Conservation (phyloP, 1,140 invertebrate species). For the Bombus consobrinus region DNA sequence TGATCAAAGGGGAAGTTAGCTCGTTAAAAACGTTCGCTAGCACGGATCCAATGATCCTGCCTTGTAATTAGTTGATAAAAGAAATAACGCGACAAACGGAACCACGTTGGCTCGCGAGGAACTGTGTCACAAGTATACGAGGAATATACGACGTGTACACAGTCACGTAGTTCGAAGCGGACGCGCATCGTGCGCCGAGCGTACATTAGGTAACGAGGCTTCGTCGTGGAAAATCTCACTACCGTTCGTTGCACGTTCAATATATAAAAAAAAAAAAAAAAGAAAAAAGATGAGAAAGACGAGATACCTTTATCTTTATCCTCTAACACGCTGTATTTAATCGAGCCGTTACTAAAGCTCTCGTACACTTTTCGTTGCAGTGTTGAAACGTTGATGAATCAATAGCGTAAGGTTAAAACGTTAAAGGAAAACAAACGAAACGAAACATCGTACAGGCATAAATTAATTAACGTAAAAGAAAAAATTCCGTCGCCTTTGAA, state of each 20-base stretch:
- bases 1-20: not conserved
- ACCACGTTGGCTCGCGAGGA: not conserved
- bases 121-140: not conserved
- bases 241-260: not conserved
- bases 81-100: not conserved
- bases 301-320: not conserved
- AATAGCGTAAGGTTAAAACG: not conserved
- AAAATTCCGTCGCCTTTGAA: not conserved
- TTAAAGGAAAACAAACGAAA: not conserved
- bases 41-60: not conserved
- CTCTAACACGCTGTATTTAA: not conserved
- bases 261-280: not conserved
- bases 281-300: not conserved
- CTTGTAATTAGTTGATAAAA: constrained; percentile 15
- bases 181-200: not conserved
- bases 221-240: not conserved
- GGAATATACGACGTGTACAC: not conserved
- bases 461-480: not conserved
- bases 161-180: not conserved
- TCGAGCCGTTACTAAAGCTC: not conserved
- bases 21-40: not conserved
- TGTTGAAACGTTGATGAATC: not conserved
- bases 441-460: rapidly evolving
- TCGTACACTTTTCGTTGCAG: not conserved
- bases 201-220: constrained; percentile 5